Evolutionary conservation across 2,888 invertebrate genomes (phyloP).

Genomic region (Cantharis lateralis): DNA sequence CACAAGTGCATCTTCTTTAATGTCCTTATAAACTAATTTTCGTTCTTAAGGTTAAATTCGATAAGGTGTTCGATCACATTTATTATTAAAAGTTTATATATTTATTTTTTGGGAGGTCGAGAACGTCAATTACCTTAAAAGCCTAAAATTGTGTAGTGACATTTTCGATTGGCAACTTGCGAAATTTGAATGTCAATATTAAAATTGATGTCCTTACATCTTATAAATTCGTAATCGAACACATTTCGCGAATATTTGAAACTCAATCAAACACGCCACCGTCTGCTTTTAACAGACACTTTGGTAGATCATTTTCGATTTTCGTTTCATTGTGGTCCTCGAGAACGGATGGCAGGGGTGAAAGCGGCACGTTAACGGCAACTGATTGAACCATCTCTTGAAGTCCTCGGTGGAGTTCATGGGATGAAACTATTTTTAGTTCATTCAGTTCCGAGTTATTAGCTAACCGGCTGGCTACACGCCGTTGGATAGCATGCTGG

Average conservation of each 20-base stretch:
- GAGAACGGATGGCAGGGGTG: constrained; percentile 38
- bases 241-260: constrained; percentile 16
- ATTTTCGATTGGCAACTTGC: not conserved
- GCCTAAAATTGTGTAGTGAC: not conserved
- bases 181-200: constrained; percentile 5
- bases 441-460: constrained; percentile 41
- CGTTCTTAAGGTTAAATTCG: constrained; percentile 14
- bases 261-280: constrained; percentile 44
- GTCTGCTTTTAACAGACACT: constrained; percentile 44
- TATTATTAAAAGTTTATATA: not conserved
- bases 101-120: not conserved
- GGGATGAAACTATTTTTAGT: constrained; percentile 26
- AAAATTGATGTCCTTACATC: constrained; percentile 10
- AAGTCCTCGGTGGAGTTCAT: constrained; percentile 8
- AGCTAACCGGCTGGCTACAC: constrained; percentile 44
- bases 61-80: constrained; percentile 9
- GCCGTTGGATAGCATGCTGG: constrained; percentile 49
- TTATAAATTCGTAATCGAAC: constrained; percentile 15
- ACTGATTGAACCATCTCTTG: constrained; percentile 36
- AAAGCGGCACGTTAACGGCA: constrained; percentile 41
- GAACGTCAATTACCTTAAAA: not conserved
- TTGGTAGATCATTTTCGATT: constrained; percentile 41
- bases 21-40: not conserved
- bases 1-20: constrained; percentile 13
- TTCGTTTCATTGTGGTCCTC: constrained; percentile 35